Evolutionary conservation across 2,797 vertebrate species (phyloP).

Genomic region (Dallia pectoralis): DNA sequence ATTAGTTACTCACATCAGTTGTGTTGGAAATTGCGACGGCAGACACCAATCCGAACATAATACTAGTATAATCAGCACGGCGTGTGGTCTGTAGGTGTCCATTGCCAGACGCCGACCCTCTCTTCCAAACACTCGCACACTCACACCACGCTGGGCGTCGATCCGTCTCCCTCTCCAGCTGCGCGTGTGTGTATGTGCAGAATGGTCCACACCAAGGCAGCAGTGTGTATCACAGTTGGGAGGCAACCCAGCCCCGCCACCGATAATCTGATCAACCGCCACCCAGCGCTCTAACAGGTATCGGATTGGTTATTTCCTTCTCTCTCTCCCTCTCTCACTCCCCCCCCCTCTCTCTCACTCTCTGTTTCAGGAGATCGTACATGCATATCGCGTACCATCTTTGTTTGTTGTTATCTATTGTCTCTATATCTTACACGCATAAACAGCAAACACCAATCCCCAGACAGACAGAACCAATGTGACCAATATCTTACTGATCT

Average conservation of each 20-base stretch:
- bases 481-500: conserved; percentile 52
- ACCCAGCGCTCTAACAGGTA: conserved; percentile 84
- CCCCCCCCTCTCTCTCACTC: conserved; percentile 6
- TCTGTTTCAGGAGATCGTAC: not conserved
- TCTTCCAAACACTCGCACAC: conserved; percentile 44
- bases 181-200: conserved; percentile 28
- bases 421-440: not conserved
- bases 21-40: conserved; percentile 87
- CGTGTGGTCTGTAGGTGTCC: conserved; percentile 85
- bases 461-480: conserved; percentile 12
- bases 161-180: conserved; percentile 34
- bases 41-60: conserved; percentile 67
- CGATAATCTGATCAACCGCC: conserved; percentile 82
- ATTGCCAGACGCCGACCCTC: conserved; percentile 72
- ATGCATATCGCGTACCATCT: not conserved
- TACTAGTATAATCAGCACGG: conserved; percentile 81
- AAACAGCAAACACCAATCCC: conserved; percentile 24
- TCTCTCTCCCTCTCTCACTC: conserved; percentile 11
- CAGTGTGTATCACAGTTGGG: conserved; percentile 31
- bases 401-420: not conserved
- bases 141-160: conserved; percentile 43
- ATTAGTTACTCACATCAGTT: conserved; percentile 84
- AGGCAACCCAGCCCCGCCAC: conserved; percentile 72
- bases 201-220: conserved; percentile 28
- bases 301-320: conserved; percentile 54